Evolutionary conservation across 2,113 vertebrate species (phyloP).

Genomic region (Plestiodon gilberti): DNA sequence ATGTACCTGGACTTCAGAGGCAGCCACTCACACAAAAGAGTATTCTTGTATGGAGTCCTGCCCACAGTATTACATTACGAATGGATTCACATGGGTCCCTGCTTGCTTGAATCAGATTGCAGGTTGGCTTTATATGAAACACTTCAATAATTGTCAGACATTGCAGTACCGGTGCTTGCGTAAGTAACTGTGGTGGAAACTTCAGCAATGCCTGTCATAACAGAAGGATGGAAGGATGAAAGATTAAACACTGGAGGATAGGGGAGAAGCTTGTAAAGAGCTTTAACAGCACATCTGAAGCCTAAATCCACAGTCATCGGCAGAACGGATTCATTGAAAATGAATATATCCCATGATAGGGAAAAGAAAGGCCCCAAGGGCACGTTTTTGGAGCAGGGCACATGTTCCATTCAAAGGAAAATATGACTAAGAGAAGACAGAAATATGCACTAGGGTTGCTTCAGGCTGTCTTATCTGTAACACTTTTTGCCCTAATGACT

Average conservation of each 20-base stretch:
- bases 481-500: not conserved
- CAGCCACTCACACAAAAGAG: not conserved
- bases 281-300: slow-evolving; percentile 16
- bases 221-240: not conserved
- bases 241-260: not conserved
- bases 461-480: not conserved
- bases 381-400: not conserved
- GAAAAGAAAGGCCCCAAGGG: slow-evolving; percentile 6
- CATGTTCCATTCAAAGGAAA: slow-evolving; percentile 11
- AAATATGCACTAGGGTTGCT: not conserved
- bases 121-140: not conserved
- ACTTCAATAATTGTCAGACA: not conserved
- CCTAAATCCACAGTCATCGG: slow-evolving; percentile 10
- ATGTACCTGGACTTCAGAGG: too few species aligned
- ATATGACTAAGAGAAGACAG: not conserved
- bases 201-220: slow-evolving; percentile 3
- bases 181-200: not conserved
- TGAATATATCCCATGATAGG: slow-evolving; percentile 3
- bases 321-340: not conserved
- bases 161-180: not conserved
- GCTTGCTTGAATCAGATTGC: not conserved
- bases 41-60: not conserved
- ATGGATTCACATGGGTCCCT: not conserved
- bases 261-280: not conserved
- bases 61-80: not conserved